Conservation (phyloP, 1,140 invertebrate genomes). For the Schlechtendalia chinensis region DNA sequence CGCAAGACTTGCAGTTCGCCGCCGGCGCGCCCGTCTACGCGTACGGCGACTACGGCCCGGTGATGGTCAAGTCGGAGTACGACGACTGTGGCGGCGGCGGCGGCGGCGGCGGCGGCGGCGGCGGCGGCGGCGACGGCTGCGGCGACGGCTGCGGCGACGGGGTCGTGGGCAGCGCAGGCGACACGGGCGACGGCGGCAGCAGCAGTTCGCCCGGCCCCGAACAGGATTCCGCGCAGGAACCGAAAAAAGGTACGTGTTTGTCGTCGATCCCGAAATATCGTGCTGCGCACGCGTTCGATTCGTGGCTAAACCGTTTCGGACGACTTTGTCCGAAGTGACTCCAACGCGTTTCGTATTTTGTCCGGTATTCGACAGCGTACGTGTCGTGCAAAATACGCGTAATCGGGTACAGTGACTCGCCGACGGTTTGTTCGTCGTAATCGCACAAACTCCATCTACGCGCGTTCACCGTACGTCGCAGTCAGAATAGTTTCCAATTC, state of each 20-base stretch:
- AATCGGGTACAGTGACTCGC: too few species aligned
- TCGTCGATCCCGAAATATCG: too few species aligned
- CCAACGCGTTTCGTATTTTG: too few species aligned
- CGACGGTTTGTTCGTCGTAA: too few species aligned
- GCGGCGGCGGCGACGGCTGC: not conserved
- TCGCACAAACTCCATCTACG: too few species aligned
- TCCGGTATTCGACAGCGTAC: too few species aligned
- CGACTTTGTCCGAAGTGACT: too few species aligned
- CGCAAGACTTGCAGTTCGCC: slow-evolving; percentile 35
- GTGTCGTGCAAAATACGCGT: too few species aligned
- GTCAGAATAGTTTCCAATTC: too few species aligned
- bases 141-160: not conserved
- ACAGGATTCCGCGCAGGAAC: not conserved
- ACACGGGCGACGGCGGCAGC: not conserved
- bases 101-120: not conserved
- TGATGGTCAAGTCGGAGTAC: slow-evolving; percentile 38
- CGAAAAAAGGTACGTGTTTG: slow-evolving; percentile 16
- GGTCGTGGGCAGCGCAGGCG: not conserved
- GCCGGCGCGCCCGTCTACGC: slow-evolving; percentile 4
- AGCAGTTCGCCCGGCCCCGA: slow-evolving; percentile 1
- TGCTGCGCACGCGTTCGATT: too few species aligned
- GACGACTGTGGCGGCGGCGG: slow-evolving; percentile 9
- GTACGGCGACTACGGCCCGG: slow-evolving; percentile 24
- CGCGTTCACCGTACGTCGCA: too few species aligned
- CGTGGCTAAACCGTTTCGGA: too few species aligned